Base-by-base conservation (phyloP, 2,797 vertebrate species). In the Masticophis lateralis region DNA sequence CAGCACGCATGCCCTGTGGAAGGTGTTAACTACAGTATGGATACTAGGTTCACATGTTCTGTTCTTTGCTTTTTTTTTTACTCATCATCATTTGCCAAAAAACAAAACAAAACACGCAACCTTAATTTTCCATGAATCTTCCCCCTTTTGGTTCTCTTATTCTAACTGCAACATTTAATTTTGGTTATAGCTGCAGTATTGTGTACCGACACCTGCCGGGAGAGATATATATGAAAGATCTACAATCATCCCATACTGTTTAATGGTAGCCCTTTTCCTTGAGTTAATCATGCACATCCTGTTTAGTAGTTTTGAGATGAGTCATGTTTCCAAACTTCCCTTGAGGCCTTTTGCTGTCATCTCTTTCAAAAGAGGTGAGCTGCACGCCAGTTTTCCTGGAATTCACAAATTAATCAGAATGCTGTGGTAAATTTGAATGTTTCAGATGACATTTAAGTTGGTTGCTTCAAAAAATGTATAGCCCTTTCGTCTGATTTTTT, bases 151-250 rank as follows among this genome's bases (percentile, higher is more conserved):
- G 2, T 14, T 18, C 32, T 87, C 16, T 27, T 61, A 32, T 74
- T 32, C 55, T 37, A 9, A n/a, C 90, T 32, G 7, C 61, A 16
- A 1, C 0, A 7, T 28, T 91, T 66, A 28, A 51, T 90, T 90
- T 63, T 93, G 55, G 89, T 91, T n/a, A 13, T 87, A 88, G 69
- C 69, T 93, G 0, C 59, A 47, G 37, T 94, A 90, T 92, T 3
- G 92, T 55, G 32, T 56, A 90, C 91, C 95, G 94, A 93, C 94
- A 93, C 91, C 93, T 92, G 86, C 96, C 95, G 94, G 94, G 94
- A 91, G 20, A 88, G 7, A 88, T 37, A 12, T 59, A 69, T 66
- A 69, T 69, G 88, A 20, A 95, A 8, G 56, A 51, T 51, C 86
- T 93, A 86, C 90, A 87, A 0, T 56, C 4, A 1, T 47, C 53